Percentiles rank a stretch among this genome's conserved stretches.
These are phyloP conservation scores for Elegia similella DNA, from an alignment of 2,888 invertebrate genomes.

Conservation along the genomic window DNA sequence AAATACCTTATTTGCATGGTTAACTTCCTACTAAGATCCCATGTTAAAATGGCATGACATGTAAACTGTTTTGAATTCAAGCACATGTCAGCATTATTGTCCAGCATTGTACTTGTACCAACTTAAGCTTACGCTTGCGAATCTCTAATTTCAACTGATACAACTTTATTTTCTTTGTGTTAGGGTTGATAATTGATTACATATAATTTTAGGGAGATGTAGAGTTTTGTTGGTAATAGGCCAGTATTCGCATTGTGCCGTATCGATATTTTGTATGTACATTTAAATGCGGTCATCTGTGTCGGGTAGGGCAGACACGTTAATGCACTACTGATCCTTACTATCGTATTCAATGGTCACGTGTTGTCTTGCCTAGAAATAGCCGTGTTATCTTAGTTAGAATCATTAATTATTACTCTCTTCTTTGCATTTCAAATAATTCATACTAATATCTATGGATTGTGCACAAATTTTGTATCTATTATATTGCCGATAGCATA, in stretches of 20 bases:
- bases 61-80: slow-evolving; percentile 74
- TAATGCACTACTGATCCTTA: slow-evolving; percentile 51
- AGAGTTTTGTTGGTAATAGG: slow-evolving; percentile 44
- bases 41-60: slow-evolving; percentile 67
- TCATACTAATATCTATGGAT: no score
- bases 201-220: slow-evolving; percentile 22
- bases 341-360: slow-evolving; percentile 42
- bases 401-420: slow-evolving; percentile 10
- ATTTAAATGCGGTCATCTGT: slow-evolving; percentile 77
- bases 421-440: no score
- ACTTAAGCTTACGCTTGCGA: slow-evolving; percentile 22
- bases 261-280: slow-evolving; percentile 77
- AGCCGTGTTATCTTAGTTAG: slow-evolving; percentile 29
- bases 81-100: slow-evolving; percentile 73
- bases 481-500: no score
- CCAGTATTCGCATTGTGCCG: slow-evolving; percentile 66
- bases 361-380: slow-evolving; percentile 32
- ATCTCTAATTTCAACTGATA: slow-evolving; percentile 21
- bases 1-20: slow-evolving; percentile 25
- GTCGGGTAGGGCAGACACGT: slow-evolving; percentile 51
- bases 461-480: no score
- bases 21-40: slow-evolving; percentile 63
- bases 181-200: slow-evolving; percentile 37
- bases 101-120: slow-evolving; percentile 52
- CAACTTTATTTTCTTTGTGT: slow-evolving; percentile 19